Evolutionary conservation across 1,140 invertebrate genomes (phyloP).

Genomic region (Stenopsyche tienmushanensis): DNA sequence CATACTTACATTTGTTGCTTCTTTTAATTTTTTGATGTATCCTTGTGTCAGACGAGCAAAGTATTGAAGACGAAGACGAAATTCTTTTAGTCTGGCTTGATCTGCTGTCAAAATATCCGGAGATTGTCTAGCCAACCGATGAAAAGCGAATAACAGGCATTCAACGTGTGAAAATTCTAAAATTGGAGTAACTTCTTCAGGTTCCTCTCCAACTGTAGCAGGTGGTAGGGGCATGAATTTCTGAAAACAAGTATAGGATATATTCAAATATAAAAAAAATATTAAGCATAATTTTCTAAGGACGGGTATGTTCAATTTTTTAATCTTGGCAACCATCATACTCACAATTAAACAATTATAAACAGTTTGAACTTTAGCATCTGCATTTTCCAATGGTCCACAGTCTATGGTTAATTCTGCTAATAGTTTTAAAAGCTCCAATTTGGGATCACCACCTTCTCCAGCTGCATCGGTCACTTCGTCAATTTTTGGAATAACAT

Average conservation of each 20-base stretch:
- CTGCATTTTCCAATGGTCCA: conserved; percentile 72
- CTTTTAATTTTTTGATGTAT: conserved; percentile 87
- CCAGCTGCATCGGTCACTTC: conserved; percentile 61
- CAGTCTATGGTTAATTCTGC: conserved; percentile 80
- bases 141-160: conserved; percentile 87
- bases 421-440: conserved; percentile 84
- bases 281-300: background rate
- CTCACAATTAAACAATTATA: conserved; percentile 79
- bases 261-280: background rate
- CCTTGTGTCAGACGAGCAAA: conserved; percentile 90
- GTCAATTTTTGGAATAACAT: conserved; percentile 72
- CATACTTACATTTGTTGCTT: conserved; percentile 69
- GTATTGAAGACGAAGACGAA: conserved; percentile 85
- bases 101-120: conserved; percentile 75
- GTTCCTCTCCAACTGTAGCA: conserved; percentile 60
- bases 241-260: conserved; percentile 50
- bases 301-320: background rate
- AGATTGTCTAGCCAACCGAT: conserved; percentile 79
- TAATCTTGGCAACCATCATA: conserved; percentile 32
- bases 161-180: conserved; percentile 92
- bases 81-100: conserved; percentile 81
- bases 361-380: conserved; percentile 72
- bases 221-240: conserved; percentile 80
- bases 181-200: conserved; percentile 64
- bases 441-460: conserved; percentile 69